phyloP scores from a whole-genome alignment of 2,888 invertebrate genomes.

The Acleris sparsana region DNA sequence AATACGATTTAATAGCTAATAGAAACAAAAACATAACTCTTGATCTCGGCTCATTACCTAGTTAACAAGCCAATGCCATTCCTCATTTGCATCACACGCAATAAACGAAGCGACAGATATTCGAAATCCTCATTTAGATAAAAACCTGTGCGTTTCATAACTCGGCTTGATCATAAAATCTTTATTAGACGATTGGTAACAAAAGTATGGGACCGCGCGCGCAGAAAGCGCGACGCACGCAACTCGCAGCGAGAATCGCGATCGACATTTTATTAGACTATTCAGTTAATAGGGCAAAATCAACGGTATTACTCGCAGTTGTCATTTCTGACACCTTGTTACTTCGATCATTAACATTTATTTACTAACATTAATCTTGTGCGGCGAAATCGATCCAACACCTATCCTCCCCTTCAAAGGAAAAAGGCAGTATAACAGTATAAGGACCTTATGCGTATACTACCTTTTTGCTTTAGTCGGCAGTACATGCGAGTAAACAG shows the following conservation, averaged over 20 bases:
- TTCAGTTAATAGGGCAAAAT: constrained; percentile 44
- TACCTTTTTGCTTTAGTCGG: no score
- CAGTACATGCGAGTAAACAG: constrained; percentile 4
- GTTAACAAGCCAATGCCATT: constrained; percentile 34
- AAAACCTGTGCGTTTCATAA: constrained; percentile 52
- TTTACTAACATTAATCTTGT: neutral
- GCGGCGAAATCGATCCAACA: constrained; percentile 15
- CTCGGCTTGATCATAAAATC: constrained; percentile 50
- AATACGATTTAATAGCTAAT: no score
- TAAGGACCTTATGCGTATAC: no score
- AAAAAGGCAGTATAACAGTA: no score
- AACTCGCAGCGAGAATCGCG: constrained; percentile 40
- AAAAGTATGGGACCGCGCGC: constrained; percentile 42
- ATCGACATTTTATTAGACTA: constrained; percentile 37
- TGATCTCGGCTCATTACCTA: constrained; percentile 23
- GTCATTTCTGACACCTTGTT: constrained; percentile 8
- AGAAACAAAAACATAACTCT: constrained; percentile 19
- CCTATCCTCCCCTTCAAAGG: neutral
- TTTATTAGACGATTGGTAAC: constrained; percentile 40
- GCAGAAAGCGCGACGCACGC: constrained; percentile 70
- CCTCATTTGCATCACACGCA: constrained; percentile 44
- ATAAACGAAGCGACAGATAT: constrained; percentile 42
- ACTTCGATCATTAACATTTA: constrained; percentile 16
- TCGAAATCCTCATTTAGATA: constrained; percentile 39
- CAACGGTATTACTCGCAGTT: constrained; percentile 1